Percentiles rank a stretch among this genome's conserved stretches.
These are phyloP conservation scores for Helogale parvula DNA, from an alignment of 2,113 vertebrate species.

Conservation along the genomic window DNA sequence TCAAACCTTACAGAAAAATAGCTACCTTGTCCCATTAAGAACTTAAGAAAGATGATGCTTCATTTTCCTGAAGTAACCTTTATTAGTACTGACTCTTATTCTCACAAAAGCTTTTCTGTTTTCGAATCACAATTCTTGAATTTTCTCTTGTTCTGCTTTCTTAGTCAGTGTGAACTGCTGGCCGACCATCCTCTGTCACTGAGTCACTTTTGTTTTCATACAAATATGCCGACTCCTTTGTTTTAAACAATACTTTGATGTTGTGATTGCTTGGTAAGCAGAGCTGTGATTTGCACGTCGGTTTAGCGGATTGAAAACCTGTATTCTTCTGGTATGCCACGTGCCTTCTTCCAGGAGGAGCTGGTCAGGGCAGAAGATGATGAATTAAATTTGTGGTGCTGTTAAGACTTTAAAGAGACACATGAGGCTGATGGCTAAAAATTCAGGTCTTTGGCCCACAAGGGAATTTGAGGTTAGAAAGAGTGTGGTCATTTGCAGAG, in stretches of 20 bases:
- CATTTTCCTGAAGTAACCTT: not conserved
- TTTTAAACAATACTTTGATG: conserved; percentile 7
- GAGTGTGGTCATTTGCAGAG: not conserved
- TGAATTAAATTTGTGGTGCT: not conserved
- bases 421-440: not conserved
- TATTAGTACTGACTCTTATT: not conserved
- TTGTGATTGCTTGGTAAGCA: not conserved
- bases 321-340: not conserved
- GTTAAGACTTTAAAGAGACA: not conserved
- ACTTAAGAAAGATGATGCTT: not conserved
- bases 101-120: not conserved
- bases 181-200: not conserved
- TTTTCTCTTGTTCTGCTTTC: conserved; percentile 25
- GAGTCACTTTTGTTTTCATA: not conserved
- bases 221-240: not conserved
- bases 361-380: not conserved
- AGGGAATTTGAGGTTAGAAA: not conserved
- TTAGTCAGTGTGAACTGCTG: not conserved
- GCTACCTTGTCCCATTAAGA: not conserved
- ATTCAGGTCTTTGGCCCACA: not conserved
- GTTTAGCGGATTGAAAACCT: not conserved
- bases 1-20: not conserved
- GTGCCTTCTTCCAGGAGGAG: not conserved
- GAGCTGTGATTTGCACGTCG: not conserved
- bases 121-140: not conserved